These are phyloP conservation scores for Drosophila sulfurigaster DNA, from an alignment of 1,140 invertebrate genomes.

Conservation along the genomic window DNA sequence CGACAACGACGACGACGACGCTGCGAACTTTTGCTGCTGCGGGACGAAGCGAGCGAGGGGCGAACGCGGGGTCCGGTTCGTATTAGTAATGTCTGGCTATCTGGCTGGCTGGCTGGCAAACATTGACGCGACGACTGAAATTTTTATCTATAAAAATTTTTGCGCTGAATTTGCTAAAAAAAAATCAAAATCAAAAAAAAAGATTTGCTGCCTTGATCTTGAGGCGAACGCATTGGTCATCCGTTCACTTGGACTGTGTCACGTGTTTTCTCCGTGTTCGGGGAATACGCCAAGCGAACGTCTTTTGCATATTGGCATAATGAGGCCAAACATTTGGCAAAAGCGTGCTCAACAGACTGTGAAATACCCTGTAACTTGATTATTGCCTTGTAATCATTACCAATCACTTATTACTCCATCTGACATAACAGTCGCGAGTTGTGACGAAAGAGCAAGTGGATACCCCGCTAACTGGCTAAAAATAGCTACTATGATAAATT, in stretches of 20 bases:
- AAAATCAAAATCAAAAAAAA: too few relatives aligned
- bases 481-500: not conserved
- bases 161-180: conserved; percentile 16
- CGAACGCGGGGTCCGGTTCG: conserved; percentile 28
- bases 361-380: not conserved
- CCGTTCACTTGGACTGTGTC: conserved; percentile 35
- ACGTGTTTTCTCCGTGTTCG: conserved; percentile 67
- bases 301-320: conserved; percentile 43
- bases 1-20: not conserved
- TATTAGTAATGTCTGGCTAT: conserved; percentile 58
- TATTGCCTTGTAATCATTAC: not conserved
- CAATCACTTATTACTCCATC: not conserved
- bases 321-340: conserved; percentile 2
- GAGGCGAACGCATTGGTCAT: conserved; percentile 31
- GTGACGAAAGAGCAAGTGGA: not conserved
- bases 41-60: not conserved
- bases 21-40: not conserved
- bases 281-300: conserved; percentile 64
- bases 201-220: conserved; percentile 48
- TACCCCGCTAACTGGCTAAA: conserved; percentile 1
- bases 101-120: conserved; percentile 1
- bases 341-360: not conserved
- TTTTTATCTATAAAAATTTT: conserved; percentile 10
- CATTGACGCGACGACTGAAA: conserved; percentile 7
- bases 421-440: not conserved